These are phyloP conservation scores for Prionailurus bengalensis DNA, from an alignment of 2,113 vertebrate genomes.

Conservation along the genomic window DNA sequence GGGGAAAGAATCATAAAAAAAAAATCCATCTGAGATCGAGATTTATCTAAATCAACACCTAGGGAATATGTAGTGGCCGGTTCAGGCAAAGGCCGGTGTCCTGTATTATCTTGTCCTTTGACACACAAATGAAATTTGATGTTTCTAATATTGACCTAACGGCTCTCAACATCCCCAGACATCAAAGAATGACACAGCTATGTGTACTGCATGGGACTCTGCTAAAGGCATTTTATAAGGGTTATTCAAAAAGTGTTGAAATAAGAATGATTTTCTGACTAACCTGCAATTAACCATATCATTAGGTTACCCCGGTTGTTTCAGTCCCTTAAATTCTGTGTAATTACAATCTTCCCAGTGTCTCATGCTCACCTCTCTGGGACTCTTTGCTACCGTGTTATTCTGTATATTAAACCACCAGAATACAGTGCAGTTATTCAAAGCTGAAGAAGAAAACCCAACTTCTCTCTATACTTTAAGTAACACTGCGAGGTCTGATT, in stretches of 20 bases:
- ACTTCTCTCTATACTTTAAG: neutral
- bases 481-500: neutral
- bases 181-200: constrained; percentile 59
- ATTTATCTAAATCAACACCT: neutral
- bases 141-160: neutral
- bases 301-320: neutral
- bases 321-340: constrained; percentile 43
- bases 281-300: constrained; percentile 69
- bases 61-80: neutral
- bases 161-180: constrained; percentile 6
- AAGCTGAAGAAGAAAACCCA: neutral
- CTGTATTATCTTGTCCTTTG: neutral
- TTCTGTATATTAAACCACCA: constrained; percentile 33
- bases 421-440: neutral
- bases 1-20: neutral
- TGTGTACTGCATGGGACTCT: constrained; percentile 22
- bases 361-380: neutral
- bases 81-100: neutral
- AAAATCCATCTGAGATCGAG: neutral
- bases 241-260: constrained; percentile 73
- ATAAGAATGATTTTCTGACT: constrained; percentile 65
- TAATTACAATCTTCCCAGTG: constrained; percentile 64
- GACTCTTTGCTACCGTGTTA: neutral
- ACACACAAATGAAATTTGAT: neutral
- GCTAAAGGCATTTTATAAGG: constrained; percentile 45